Conservation (phyloP, 1,140 invertebrate genomes). For the Ylistrum balloti region DNA sequence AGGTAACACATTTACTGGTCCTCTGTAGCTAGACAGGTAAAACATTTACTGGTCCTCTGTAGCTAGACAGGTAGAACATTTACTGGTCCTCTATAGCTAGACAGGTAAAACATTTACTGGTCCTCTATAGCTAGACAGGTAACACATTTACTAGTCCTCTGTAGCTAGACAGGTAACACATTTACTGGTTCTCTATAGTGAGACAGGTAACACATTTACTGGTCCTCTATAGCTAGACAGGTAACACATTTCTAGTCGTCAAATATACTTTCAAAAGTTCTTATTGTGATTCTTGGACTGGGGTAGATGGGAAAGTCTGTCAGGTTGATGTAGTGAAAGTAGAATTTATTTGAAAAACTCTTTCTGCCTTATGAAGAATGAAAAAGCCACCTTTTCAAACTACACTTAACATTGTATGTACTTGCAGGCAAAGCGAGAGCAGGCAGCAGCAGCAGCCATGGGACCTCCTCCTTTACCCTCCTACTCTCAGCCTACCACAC, state of each 20-base stretch:
- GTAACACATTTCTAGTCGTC: background rate
- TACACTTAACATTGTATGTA: background rate
- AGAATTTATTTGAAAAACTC: no score
- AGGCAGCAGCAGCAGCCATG: slow-evolving; percentile 57
- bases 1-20: background rate
- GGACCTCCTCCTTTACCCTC: slow-evolving; percentile 48
- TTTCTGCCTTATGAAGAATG: no score
- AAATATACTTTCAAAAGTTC: no score
- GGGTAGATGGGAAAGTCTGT: no score
- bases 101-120: background rate
- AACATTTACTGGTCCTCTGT: no score
- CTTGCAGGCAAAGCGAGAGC: slow-evolving; percentile 37
- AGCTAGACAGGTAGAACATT: background rate
- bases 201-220: background rate
- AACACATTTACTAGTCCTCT: background rate
- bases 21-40: background rate
- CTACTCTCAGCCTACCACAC: background rate
- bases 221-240: background rate
- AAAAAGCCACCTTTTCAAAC: no score
- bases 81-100: background rate
- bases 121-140: background rate
- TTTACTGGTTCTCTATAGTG: background rate
- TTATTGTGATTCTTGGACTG: no score
- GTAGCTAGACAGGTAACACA: background rate
- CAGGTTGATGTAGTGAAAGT: no score